Base-by-base conservation (phyloP, 2,888 invertebrate species). In the Lacanobia oleracea region DNA sequence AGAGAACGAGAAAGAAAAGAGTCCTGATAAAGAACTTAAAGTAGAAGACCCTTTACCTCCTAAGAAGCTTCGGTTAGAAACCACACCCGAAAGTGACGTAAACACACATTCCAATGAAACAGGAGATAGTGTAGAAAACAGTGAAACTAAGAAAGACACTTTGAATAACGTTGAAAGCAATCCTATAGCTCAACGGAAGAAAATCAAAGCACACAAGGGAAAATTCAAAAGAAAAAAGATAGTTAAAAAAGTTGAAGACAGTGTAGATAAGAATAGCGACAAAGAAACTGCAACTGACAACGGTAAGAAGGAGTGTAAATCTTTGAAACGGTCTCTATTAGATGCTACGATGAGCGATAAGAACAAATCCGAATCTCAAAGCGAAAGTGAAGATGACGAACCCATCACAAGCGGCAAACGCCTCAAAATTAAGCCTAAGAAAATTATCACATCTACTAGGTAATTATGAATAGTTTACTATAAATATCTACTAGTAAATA, bases 341-440 rank as follows among this genome's bases (percentile, higher is more conserved):
- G 92, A 93, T 81, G 88, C 91, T 43, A 92, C 91, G 2, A 83
- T 93, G 82, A 93, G 95, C 89, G 95, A 95, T 84, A 94, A 94
- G 84, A 93, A 91, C 73, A 94, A 93, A 91, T 91, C 94, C 54
- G 96, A 96, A 92, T 96, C 95, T 91, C 95, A 95, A 80, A 94
- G 93, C 66, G 94, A 96, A 82, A 95, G 94, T 83, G 94, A 96
- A 69, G 93, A 91, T 27, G 92, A 94, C n/a, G 94, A 95, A 82
- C 92, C 93, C 10, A 88, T 92, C 27, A 88, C 92, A 51, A 92
- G 91, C 65, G 95, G 95, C 5, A 96, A 96, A 87, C 89, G 95
- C 59, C 89, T 95, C 54, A 96, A 96, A 90, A 94, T 93, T 78
- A 96, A 95, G 88, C 95, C 95, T 72, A 96, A 96, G 88, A 96